Evolutionary conservation across 1,140 invertebrate genomes (phyloP).

Genomic region (Psilanteris sp.): DNA sequence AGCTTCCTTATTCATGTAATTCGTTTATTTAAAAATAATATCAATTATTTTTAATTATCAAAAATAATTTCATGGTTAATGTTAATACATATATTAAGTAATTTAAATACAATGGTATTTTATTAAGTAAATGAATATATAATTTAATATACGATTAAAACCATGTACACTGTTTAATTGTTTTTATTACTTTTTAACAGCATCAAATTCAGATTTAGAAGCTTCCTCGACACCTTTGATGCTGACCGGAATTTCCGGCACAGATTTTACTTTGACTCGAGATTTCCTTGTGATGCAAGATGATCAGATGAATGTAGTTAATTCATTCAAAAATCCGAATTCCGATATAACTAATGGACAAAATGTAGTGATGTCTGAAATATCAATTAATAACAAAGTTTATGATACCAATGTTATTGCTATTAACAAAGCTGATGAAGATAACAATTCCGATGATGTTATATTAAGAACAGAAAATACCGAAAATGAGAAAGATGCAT

Average conservation of each 20-base stretch:
- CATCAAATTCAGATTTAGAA: conserved; percentile 70
- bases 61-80: no score
- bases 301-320: conserved; percentile 76
- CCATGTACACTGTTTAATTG: background rate
- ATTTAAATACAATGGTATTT: no score
- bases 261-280: conserved; percentile 73
- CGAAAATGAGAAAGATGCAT: conserved; percentile 45
- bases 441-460: conserved; percentile 14
- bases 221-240: conserved; percentile 72
- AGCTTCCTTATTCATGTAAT: no score
- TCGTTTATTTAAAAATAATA: no score
- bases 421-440: conserved; percentile 33
- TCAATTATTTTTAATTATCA: no score
- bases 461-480: conserved; percentile 8
- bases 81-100: no score
- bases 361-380: conserved; percentile 45
- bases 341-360: conserved; percentile 65
- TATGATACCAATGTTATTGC: conserved; percentile 33
- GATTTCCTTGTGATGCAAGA: conserved; percentile 78
- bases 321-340: conserved; percentile 70
- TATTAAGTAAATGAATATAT: no score
- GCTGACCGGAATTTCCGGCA: conserved; percentile 71
- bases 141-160: no score
- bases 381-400: conserved; percentile 63
- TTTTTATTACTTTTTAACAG: background rate